Evolutionary conservation across 2,888 invertebrate species (phyloP), one percentile per base, ranked within the genome.

Genomic region (Sarcophaga carnaria): DNA sequence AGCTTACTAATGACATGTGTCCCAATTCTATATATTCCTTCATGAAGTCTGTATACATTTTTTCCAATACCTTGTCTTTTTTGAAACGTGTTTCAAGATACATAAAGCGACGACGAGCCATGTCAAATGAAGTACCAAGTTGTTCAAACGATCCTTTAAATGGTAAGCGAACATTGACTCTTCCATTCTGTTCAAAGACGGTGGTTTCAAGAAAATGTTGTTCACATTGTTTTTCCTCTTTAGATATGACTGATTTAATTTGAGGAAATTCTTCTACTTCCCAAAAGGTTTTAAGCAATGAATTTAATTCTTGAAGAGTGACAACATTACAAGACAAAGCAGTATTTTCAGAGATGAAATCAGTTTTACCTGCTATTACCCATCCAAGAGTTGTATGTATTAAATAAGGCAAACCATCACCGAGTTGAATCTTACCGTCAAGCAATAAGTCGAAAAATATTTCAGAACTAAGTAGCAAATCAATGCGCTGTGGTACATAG

Each of bases 331-430:
- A 17, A 1, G 70, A 20, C 10, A 20, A 49, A n/a, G 22, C 11
- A 59, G 54, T n/a, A 4, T 37, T 2, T 2, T 1, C 10, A 17
- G 3, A 20, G 1, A 47, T 45, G n/a, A n/a, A n/a, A 6, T 62
- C 25, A 0, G 45, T 3, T 4, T 17, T 69, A 12, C 62, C 62
- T 11, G 69, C 74, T 0, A 83, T 63, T 11, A 87, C 64, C 85
- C 80, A 85, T 2, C 75, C 83, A n/a, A 88, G 75, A 12, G 66
- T n/a, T n/a, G 80, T 85, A 20, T 83, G 83, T 37, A 78, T 71
- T 0, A 82, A 45, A 27, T 3, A 75, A 0, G 83, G 85, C 2
- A 85, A 4, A 0, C 71, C 75, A 60, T 75, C 20, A 10, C 88
- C 86, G 0, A 87, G 60, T 10, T 27, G 63, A 4, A 82, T 11